Evolutionary conservation across 2,888 invertebrate genomes (phyloP).

Genomic region (Macrosiphum euphorbiae): DNA sequence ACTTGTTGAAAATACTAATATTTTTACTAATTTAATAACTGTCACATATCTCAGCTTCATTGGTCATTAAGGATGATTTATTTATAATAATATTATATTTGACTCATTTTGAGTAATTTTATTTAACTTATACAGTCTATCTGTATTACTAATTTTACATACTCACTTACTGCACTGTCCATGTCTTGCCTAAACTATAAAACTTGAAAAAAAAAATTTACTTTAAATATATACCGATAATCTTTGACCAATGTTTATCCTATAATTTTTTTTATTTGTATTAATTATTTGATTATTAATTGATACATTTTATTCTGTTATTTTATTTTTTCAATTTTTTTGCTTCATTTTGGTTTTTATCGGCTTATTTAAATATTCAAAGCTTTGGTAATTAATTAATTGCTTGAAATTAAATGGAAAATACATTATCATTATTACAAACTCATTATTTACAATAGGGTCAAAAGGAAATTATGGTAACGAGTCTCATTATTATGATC

Average conservation of each 20-base stretch:
- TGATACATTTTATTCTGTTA: background rate
- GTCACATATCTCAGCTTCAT: background rate
- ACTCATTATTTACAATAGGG: constrained; percentile 44
- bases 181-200: too few relatives aligned
- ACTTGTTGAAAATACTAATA: background rate
- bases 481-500: constrained; percentile 60
- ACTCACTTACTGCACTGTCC: too few relatives aligned
- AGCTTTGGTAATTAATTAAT: constrained; percentile 27
- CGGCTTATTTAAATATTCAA: background rate
- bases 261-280: background rate
- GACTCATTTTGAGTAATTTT: too few relatives aligned
- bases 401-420: background rate
- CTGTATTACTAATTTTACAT: too few relatives aligned
- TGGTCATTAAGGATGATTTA: background rate
- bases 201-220: too few relatives aligned
- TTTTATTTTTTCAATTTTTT: background rate
- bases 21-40: background rate
- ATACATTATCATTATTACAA: background rate
- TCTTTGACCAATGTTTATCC: background rate
- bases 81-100: background rate
- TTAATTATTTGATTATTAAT: background rate
- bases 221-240: background rate
- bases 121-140: too few relatives aligned
- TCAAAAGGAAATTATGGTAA: constrained; percentile 59
- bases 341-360: background rate